Base-by-base conservation (phyloP, 2,113 vertebrate species). In the Gadus macrocephalus region DNA sequence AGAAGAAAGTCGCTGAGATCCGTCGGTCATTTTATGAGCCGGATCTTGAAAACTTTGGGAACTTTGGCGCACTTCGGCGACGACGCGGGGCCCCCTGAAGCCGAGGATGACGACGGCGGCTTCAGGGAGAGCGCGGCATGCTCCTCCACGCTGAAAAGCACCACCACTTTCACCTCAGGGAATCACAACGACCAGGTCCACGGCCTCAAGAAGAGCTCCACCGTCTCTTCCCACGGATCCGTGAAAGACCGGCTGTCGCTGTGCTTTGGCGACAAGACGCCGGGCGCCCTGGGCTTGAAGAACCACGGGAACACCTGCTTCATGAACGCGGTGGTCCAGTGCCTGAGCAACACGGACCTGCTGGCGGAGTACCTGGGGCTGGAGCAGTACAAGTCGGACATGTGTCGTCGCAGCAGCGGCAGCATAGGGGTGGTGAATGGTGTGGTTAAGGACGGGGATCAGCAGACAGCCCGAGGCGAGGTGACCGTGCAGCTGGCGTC, bases 301-400 rank as follows among this genome's bases (percentile, higher is more conserved):
- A 98, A 98, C 87, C 96, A 96, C 83, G 95, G 96, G 12, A 97
- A 98, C 92, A 97, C 95, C 89, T 98, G 96, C 76, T 98, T 97
- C 90, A 96, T 98, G 93, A 98, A 98, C 89, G 96, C 96, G 2
- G 95, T 97, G 88, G 94, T 97, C 67, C 96, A 98, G 91, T 98
- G 96, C 80, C 92, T 98, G 78, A 98, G 95, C 89, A 95, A 98
- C 91, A 97, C 95, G 0, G 95, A 96, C 79, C 91, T 96, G 74
- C 91, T 98, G 80, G 95, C 96, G 2, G 95, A 96, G 86, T 91
- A 95, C 86, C 92, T 98, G 74, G 95, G 94, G 3, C 87, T 96
- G 73, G 92, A 93, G 72, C 92, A 89, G 79, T 95, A 94, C 84
- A 91, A 86, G 81, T 76, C 85, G 42, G 92, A 88, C 4, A 66